Evolutionary conservation across 2,888 invertebrate species (phyloP).

Genomic region (Sussaba pulchella): DNA sequence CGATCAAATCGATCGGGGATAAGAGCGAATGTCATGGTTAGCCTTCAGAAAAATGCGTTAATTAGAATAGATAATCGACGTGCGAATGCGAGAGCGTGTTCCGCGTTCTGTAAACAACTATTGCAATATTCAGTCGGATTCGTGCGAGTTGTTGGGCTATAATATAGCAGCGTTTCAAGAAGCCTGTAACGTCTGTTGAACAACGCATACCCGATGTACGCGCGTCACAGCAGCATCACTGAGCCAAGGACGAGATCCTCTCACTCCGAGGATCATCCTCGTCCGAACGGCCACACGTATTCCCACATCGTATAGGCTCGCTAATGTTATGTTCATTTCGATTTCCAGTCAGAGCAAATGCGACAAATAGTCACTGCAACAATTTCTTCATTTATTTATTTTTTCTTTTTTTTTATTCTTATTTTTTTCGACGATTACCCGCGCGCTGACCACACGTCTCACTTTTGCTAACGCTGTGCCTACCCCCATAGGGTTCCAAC

Average conservation of each 20-base stretch:
- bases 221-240: conserved; percentile 51
- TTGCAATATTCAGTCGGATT: not conserved
- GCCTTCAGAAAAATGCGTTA: conserved; percentile 14
- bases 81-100: conserved; percentile 16
- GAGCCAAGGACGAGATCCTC: conserved; percentile 75
- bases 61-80: conserved; percentile 14
- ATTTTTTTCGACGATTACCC: not conserved
- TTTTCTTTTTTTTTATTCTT: not conserved
- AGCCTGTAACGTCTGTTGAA: conserved; percentile 31
- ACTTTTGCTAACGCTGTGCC: too few relatives aligned
- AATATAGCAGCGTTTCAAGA: conserved; percentile 19
- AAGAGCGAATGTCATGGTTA: not conserved
- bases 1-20: conserved; percentile 1
- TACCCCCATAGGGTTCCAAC: not conserved
- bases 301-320: conserved; percentile 3
- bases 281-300: conserved; percentile 26
- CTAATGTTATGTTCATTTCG: conserved; percentile 1
- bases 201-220: conserved; percentile 13
- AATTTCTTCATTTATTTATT: not conserved
- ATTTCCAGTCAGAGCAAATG: conserved; percentile 16
- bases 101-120: conserved; percentile 28
- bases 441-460: not conserved
- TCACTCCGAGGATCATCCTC: conserved; percentile 65
- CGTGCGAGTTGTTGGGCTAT: not conserved
- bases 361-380: conserved; percentile 30